These are phyloP conservation scores for Adoxophyes honmai DNA, from an alignment of 1,140 invertebrate genomes.

Conservation along the genomic window DNA sequence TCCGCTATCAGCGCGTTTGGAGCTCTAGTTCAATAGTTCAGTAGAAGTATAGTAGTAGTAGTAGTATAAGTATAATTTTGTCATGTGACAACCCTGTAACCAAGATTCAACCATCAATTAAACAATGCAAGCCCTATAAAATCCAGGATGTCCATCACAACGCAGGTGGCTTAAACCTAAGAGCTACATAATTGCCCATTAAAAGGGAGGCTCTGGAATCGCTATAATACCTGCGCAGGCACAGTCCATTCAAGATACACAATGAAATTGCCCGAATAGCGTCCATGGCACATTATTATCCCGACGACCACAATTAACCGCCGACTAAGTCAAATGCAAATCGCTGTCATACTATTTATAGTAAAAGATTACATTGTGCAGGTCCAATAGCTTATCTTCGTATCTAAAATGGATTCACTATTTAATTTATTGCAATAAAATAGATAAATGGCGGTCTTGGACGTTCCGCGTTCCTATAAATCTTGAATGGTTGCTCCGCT, in stretches of 20 bases:
- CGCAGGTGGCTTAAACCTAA: conserved; percentile 1
- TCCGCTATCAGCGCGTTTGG: too few relatives aligned
- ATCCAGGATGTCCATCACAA: background rate
- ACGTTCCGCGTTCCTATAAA: conserved; percentile 62
- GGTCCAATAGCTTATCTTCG: conserved; percentile 62
- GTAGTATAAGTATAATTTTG: too few relatives aligned
- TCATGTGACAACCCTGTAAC: too few relatives aligned
- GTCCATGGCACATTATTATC: conserved; percentile 63
- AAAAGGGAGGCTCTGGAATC: conserved; percentile 54
- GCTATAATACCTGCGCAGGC: conserved; percentile 37
- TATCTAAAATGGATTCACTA: conserved; percentile 57
- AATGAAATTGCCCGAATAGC: conserved; percentile 67
- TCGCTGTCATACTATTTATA: conserved; percentile 60
- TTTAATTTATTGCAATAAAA: conserved; percentile 75
- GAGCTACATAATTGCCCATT: conserved; percentile 53
- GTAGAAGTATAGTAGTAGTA: too few relatives aligned
- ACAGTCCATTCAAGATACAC: conserved; percentile 49
- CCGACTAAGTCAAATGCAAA: conserved; percentile 64
- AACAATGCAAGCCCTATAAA: too few relatives aligned
- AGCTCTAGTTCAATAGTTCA: too few relatives aligned
- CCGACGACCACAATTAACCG: conserved; percentile 56
- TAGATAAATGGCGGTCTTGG: conserved; percentile 62
- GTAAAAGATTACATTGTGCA: conserved; percentile 74
- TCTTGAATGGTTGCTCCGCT: conserved; percentile 3
- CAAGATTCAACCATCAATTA: too few relatives aligned